A percentile compares a stretch with the other conserved stretches of the same genome.
These are phyloP conservation scores for Malthinus flaveolus DNA, from an alignment of 2,888 invertebrate genomes.

Conservation along the genomic window DNA sequence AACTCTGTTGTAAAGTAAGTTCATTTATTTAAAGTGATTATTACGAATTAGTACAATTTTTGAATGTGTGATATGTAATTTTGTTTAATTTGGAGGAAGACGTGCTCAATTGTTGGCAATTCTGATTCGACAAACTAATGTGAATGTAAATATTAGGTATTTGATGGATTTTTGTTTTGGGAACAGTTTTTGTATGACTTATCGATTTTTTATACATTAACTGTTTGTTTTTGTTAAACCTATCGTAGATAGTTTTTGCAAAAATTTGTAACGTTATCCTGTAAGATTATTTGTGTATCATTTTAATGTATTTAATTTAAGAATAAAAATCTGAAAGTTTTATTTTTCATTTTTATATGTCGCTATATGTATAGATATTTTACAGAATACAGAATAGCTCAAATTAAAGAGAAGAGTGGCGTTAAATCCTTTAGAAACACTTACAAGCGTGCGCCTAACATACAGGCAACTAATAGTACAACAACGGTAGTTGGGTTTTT, in stretches of 20 bases:
- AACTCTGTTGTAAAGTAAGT: neutral
- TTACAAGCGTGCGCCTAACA: no score
- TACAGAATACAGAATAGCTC: no score
- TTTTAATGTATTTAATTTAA: neutral
- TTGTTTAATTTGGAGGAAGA: constrained; percentile 19
- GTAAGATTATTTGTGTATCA: neutral
- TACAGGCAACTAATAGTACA: no score
- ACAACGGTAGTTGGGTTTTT: no score
- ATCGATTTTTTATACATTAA: constrained; percentile 42
- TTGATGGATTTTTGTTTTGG: constrained; percentile 30
- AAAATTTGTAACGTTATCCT: constrained; percentile 2
- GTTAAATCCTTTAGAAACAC: no score
- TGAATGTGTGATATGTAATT: constrained; percentile 27
- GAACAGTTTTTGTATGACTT: constrained; percentile 47
- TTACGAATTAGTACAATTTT: constrained; percentile 27
- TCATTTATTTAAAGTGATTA: constrained; percentile 8
- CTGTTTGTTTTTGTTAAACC: constrained; percentile 43
- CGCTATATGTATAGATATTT: no score
- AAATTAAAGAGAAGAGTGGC: no score
- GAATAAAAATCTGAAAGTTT: neutral
- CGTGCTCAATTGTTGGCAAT: constrained; percentile 23
- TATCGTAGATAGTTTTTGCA: constrained; percentile 19
- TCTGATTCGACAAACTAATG: constrained; percentile 5
- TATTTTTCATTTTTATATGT: no score
- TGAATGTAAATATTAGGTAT: constrained; percentile 28